Conservation (phyloP, 2,113 vertebrate species). For the Gallinago media region DNA sequence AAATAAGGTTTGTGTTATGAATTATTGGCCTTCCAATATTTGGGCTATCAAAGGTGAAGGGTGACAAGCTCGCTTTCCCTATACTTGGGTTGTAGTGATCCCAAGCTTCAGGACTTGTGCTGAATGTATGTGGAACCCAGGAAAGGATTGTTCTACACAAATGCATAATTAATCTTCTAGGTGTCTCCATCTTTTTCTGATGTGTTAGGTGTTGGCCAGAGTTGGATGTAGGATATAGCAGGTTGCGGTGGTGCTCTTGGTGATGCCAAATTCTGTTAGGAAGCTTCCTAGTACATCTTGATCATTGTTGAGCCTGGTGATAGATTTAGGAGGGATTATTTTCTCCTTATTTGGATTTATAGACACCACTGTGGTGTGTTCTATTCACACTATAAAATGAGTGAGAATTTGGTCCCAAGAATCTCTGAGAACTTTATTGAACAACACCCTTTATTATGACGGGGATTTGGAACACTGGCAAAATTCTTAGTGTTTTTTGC, state of each 20-base stretch:
- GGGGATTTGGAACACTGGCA: not conserved
- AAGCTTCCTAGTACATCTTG: not conserved
- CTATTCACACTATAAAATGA: not conserved
- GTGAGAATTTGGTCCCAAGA: not conserved
- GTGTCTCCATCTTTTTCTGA: not conserved
- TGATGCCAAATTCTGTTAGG: not conserved
- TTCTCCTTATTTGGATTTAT: not conserved
- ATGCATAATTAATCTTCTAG: not conserved
- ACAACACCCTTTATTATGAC: not conserved
- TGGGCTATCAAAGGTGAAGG: not conserved
- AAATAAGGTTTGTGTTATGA: not conserved
- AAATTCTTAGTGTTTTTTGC: not conserved
- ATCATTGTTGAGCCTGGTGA: not conserved
- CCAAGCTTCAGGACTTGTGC: not conserved
- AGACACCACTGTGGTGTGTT: not conserved
- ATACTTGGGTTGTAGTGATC: not conserved
- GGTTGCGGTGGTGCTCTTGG: not conserved
- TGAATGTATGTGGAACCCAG: not conserved
- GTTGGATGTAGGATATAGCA: not conserved
- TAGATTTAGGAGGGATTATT: not conserved
- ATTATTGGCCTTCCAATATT: not conserved
- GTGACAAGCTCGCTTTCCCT: not conserved
- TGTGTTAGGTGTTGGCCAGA: not conserved
- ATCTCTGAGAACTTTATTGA: not conserved
- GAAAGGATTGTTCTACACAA: not conserved